phyloP scores from a whole-genome alignment of 2,888 invertebrate species.

The Antitype chi region DNA sequence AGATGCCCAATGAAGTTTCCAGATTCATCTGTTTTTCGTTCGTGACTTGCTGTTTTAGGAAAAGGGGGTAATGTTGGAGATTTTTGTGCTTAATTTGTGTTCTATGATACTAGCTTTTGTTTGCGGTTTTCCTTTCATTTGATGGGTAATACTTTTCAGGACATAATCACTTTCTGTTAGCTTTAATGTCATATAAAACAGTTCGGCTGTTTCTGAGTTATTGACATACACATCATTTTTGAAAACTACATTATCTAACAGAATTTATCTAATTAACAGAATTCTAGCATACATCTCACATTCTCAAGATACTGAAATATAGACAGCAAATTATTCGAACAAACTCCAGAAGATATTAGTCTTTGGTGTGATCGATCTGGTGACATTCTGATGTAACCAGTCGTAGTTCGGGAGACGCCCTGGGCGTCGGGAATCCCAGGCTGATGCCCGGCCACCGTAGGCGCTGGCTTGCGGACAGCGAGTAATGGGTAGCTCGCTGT shows the following conservation, averaged over 20 bases:
- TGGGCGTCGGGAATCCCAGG: no score
- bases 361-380: no score
- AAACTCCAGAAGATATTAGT: neutral
- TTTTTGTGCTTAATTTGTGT: conserved; percentile 29
- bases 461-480: no score
- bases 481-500: no score
- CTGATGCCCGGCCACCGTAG: no score
- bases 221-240: neutral
- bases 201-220: neutral
- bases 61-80: conserved; percentile 18
- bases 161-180: neutral
- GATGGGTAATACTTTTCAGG: neutral
- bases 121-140: neutral
- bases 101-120: neutral
- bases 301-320: neutral
- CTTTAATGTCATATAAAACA: neutral
- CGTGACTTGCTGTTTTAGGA: conserved; percentile 40
- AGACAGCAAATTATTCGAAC: neutral
- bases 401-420: no score
- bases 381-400: no score
- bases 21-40: conserved; percentile 57
- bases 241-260: neutral
- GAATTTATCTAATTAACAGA: neutral
- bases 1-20: conserved; percentile 56
- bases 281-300: neutral